phyloP scores from a whole-genome alignment of 2,113 vertebrate species.

The Lipophrys pholis region DNA sequence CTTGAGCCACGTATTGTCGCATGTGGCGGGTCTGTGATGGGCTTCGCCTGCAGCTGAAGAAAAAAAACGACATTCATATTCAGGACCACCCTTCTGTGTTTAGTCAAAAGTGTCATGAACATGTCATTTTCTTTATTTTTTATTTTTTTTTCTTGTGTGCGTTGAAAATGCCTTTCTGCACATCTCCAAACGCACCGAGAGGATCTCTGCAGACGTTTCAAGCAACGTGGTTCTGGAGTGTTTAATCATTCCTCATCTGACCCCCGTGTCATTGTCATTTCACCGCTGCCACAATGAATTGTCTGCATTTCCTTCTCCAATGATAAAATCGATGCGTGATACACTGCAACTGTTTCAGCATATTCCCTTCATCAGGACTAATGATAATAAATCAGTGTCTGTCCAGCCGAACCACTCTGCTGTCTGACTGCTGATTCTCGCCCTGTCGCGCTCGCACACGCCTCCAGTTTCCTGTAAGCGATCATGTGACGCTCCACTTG shows the following conservation, averaged over 20 bases:
- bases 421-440: slow-evolving; percentile 47
- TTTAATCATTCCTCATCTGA: slow-evolving; percentile 75
- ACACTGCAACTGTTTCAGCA: slow-evolving; percentile 45
- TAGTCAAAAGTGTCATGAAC: slow-evolving; percentile 60
- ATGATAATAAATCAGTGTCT: slow-evolving; percentile 59
- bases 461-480: slow-evolving; percentile 3
- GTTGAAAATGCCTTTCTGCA: slow-evolving; percentile 45
- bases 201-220: slow-evolving; percentile 71
- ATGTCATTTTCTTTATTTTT: slow-evolving; percentile 54
- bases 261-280: slow-evolving; percentile 73
- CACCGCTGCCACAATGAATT: slow-evolving; percentile 62
- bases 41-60: slow-evolving; percentile 44
- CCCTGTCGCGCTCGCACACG: not conserved
- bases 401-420: slow-evolving; percentile 37
- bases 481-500: not conserved
- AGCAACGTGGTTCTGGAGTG: slow-evolving; percentile 51
- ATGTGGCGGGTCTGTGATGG: slow-evolving; percentile 68
- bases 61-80: slow-evolving; percentile 64
- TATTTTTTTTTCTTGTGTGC: slow-evolving; percentile 46
- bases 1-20: slow-evolving; percentile 54
- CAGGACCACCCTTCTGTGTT: slow-evolving; percentile 51
- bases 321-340: slow-evolving; percentile 61
- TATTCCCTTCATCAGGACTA: slow-evolving; percentile 59
- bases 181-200: slow-evolving; percentile 50
- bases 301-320: slow-evolving; percentile 65